Conservation (phyloP, 1,140 invertebrate genomes). For the Euglossa dilemma region DNA sequence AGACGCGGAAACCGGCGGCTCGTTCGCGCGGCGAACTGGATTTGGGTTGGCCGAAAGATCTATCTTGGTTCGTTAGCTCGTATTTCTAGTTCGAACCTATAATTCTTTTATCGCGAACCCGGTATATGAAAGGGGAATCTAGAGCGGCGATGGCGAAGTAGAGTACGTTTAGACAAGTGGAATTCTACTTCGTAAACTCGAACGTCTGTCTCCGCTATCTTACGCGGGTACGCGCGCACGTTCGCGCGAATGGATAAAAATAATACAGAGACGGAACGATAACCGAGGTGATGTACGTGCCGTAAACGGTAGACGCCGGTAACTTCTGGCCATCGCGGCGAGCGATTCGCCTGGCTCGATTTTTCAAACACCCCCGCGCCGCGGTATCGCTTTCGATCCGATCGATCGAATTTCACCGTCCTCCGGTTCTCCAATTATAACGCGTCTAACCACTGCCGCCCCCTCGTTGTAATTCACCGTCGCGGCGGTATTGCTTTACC, state of each 20-base stretch:
- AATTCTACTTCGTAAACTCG: no score
- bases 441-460: not conserved
- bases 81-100: no score
- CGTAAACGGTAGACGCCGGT: no score
- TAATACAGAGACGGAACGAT: not conserved
- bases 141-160: no score
- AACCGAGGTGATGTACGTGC: not conserved
- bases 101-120: no score
- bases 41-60: not conserved
- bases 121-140: no score
- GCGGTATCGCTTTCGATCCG: not conserved
- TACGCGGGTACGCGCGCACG: no score
- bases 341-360: no score
- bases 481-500: not conserved
- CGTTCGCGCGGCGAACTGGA: not conserved
- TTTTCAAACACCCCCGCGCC: not conserved
- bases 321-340: no score
- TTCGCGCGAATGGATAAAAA: no score
- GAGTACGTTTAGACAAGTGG: no score
- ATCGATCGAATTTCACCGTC: not conserved
- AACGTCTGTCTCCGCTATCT: no score
- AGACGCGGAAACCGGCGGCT: not conserved
- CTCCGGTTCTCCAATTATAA: constrained; percentile 1
- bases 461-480: constrained; percentile 25
- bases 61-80: not conserved